These are phyloP conservation scores for Drosophila peninsularis DNA, from an alignment of 2,888 invertebrate species.

Conservation along the genomic window DNA sequence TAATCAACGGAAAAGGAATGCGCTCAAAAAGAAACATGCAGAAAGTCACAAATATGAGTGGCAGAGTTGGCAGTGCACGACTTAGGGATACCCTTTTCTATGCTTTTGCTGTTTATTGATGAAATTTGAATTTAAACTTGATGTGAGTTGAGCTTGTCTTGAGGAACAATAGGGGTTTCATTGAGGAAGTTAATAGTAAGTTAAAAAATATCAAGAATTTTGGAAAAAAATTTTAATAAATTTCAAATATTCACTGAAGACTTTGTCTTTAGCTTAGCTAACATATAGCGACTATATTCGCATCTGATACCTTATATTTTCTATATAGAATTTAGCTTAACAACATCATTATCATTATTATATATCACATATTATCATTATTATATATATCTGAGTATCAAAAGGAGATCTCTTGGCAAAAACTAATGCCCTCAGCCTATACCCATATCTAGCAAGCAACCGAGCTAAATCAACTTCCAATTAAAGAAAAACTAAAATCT, in stretches of 20 bases:
- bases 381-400: neutral
- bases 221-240: neutral
- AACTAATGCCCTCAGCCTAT: neutral
- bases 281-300: no score
- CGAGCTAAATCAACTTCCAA: neutral
- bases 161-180: neutral
- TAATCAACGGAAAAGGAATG: constrained; percentile 51
- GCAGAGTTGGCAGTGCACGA: neutral
- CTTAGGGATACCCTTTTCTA: neutral
- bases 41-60: neutral
- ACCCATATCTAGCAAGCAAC: neutral
- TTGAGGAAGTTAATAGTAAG: no score
- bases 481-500: neutral
- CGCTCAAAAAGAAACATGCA: constrained; percentile 1
- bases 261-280: no score
- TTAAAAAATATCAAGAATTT: neutral
- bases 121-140: neutral
- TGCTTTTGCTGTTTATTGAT: neutral
- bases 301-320: no score
- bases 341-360: no score
- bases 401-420: no score
- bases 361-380: no score
- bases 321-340: no score
- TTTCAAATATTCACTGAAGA: neutral
- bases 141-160: neutral